Evolutionary conservation across 2,113 vertebrate species (phyloP).

Genomic region (Ailurus styani): DNA sequence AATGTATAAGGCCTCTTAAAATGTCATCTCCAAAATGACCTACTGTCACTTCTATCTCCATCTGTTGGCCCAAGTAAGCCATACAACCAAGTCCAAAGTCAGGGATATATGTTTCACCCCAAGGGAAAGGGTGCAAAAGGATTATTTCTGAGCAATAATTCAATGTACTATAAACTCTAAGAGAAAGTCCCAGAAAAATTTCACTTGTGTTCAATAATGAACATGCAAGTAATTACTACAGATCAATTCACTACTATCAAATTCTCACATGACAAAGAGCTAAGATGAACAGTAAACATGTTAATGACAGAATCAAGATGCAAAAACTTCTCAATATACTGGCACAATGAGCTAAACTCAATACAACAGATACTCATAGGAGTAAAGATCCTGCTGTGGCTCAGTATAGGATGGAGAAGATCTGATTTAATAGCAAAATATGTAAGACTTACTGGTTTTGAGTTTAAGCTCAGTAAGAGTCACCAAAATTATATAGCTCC

Average conservation of each 20-base stretch:
- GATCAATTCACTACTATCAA: background rate
- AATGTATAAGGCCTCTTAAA: background rate
- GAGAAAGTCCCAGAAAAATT: conserved; percentile 37
- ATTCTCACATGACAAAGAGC: conserved; percentile 36
- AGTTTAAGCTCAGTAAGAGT: background rate
- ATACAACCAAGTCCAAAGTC: background rate
- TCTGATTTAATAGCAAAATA: background rate
- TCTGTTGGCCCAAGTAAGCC: background rate
- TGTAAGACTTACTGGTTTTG: background rate
- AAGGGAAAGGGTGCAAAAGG: background rate
- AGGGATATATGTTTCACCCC: background rate
- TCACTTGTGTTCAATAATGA: conserved; percentile 16
- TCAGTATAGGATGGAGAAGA: background rate
- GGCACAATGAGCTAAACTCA: background rate
- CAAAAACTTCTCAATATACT: conserved; percentile 25
- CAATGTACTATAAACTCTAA: conserved; percentile 1
- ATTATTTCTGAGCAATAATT: conserved; percentile 14
- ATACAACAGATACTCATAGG: background rate
- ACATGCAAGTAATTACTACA: background rate
- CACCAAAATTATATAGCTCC: background rate
- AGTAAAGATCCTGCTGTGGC: background rate
- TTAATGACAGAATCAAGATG: conserved; percentile 3
- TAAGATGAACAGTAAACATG: conserved; percentile 39
- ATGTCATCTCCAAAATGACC: background rate
- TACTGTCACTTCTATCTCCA: background rate